Conservation (phyloP, 1,140 invertebrate species). For the Whitmania pigra region DNA sequence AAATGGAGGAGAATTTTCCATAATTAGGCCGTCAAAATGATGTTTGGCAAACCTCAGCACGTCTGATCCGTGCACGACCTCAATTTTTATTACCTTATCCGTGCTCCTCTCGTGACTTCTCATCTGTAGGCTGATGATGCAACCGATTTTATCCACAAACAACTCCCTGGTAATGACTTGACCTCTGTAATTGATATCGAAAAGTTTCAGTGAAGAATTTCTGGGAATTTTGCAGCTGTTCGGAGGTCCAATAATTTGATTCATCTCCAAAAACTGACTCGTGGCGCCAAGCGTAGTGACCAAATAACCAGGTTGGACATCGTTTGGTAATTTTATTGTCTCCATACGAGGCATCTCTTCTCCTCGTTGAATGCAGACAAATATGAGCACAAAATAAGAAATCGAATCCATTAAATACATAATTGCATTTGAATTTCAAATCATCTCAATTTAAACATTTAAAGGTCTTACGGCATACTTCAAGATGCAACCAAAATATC, state of each 20-base stretch:
- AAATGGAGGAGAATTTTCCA: conserved; percentile 10
- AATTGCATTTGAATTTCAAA: no score
- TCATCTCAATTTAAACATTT: no score
- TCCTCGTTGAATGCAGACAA: no score
- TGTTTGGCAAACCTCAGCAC: conserved; percentile 3
- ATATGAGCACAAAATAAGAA: no score
- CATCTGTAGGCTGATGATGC: not conserved
- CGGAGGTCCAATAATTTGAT: not conserved
- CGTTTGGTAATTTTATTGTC: no score
- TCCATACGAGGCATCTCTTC: no score
- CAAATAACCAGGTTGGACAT: no score
- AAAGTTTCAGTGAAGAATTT: conserved; percentile 1
- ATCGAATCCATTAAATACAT: no score
- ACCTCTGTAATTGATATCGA: not conserved
- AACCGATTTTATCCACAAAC: not conserved
- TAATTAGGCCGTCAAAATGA: not conserved
- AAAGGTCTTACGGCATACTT: no score
- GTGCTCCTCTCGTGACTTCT: not conserved
- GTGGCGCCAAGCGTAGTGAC: no score
- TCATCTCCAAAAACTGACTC: not conserved
- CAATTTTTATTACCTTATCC: not conserved
- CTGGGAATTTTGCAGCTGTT: not conserved
- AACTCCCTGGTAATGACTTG: not conserved
- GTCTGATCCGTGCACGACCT: not conserved
- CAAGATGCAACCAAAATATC: no score